Evolutionary conservation across 2,797 vertebrate species (phyloP), one percentile per base, ranked within the genome.

Genomic region (Sebastes itinus): DNA sequence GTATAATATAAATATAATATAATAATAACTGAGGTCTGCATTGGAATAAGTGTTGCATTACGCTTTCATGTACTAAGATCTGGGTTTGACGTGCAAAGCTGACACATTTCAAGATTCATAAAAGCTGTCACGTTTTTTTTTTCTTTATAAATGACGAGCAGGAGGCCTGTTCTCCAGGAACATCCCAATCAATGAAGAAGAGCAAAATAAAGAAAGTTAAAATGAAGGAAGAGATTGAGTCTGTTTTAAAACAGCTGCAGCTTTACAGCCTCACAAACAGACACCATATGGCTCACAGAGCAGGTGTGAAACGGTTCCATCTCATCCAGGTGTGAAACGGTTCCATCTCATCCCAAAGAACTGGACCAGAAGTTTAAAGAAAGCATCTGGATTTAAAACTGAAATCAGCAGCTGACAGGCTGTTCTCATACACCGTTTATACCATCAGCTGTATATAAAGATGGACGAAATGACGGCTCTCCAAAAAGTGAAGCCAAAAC

Each of bases 261-360:
- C 55, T 80, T 80, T 78, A 49, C 49, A 33, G 79, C 72, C 13
- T 82, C 60, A 65, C 58, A 82, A 72, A 70, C 38, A 66, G 69
- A 25, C 38, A 14, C 58, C 80, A 82, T 80, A 77, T 66, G 77
- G 14, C 71, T 59, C 54, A 72, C 56, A 35, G 60, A 79, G 55
- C 77, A 83, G 87, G 62, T 81, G 78, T 73, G 62, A 69, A 55
- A 62, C 73, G 1, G 38, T 69, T 72, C 54, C 61, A 28, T 77
- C 54, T 18, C 33, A 59, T 72, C 59, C 33, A 33, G 32, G 32
- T 33, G 32, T 33, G 32, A 68, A 55, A 62, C 75, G 1, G 35
- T 69, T 72, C 58, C 61, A 30, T 77, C 49, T 18, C 35, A 55
- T 72, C 59, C 33, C 32, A 56, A 38, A 62, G 38, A 68, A 28